These are phyloP conservation scores for Polydrusus tereticollis DNA, from an alignment of 2,888 invertebrate genomes.

Conservation along the genomic window DNA sequence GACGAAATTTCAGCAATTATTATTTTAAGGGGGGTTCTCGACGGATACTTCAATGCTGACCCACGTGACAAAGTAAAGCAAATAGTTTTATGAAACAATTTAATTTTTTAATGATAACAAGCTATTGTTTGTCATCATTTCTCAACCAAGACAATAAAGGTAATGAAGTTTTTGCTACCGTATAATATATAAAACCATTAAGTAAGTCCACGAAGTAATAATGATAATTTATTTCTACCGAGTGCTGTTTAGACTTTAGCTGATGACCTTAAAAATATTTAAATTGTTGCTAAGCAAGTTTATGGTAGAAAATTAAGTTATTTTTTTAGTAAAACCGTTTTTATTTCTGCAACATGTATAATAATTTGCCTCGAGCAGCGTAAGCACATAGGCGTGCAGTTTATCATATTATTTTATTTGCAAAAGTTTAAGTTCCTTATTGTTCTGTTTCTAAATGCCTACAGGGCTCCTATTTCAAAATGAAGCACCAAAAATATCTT, in stretches of 20 bases:
- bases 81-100: neutral
- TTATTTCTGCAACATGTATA: no score
- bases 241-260: neutral
- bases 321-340: neutral
- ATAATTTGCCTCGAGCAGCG: no score
- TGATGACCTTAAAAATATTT: slow-evolving; percentile 11
- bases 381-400: no score
- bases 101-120: neutral
- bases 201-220: slow-evolving; percentile 4
- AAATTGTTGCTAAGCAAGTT: slow-evolving; percentile 7
- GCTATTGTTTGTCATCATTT: neutral
- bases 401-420: no score
- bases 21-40: no score
- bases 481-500: no score
- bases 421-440: no score
- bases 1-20: no score
- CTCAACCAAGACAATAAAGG: neutral
- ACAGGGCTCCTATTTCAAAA: no score
- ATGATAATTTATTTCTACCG: slow-evolving; percentile 9
- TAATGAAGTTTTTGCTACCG: neutral
- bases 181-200: slow-evolving; percentile 1
- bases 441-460: no score
- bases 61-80: no score
- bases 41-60: no score
- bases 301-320: neutral